Evolutionary conservation across 2,113 vertebrate genomes (phyloP).

Genomic region (Tyto alba): DNA sequence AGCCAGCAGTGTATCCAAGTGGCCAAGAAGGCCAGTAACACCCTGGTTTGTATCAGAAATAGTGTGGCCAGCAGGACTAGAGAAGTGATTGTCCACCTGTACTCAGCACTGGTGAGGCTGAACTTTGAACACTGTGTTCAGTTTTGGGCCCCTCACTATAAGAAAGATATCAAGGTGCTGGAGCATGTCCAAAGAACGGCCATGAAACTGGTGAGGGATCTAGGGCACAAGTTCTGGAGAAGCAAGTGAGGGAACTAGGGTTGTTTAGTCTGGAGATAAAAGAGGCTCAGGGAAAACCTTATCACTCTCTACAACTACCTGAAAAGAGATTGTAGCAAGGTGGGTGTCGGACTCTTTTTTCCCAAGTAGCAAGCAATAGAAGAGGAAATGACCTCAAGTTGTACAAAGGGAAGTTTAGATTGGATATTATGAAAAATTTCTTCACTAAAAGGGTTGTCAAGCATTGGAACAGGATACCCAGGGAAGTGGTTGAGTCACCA

Average conservation of each 20-base stretch:
- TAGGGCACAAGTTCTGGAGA: too few relatives aligned
- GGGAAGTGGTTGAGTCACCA: too few relatives aligned
- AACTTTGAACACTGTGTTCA: not conserved
- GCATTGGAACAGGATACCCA: not conserved
- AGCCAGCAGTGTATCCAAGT: not conserved
- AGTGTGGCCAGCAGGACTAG: not conserved
- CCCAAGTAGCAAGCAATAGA: too few relatives aligned
- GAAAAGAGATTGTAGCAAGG: not conserved
- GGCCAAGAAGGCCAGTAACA: not conserved
- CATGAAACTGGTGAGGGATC: not conserved
- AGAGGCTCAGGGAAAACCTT: not conserved
- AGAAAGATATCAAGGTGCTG: not conserved
- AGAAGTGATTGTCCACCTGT: not conserved
- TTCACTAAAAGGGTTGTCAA: not conserved
- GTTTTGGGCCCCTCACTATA: not conserved
- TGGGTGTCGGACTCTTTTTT: not conserved
- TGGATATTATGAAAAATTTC: not conserved
- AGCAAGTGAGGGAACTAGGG: not conserved
- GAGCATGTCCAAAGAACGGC: not conserved
- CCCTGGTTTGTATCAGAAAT: not conserved
- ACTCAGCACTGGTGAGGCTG: rapidly evolving
- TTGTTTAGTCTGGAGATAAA: not conserved
- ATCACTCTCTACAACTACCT: not conserved
- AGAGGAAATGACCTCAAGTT: not conserved
- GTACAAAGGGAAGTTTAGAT: not conserved